A percentile compares a stretch with the other conserved stretches of the same genome.
Conservation (phyloP, 2,113 vertebrate genomes). For the Equus przewalskii region DNA sequence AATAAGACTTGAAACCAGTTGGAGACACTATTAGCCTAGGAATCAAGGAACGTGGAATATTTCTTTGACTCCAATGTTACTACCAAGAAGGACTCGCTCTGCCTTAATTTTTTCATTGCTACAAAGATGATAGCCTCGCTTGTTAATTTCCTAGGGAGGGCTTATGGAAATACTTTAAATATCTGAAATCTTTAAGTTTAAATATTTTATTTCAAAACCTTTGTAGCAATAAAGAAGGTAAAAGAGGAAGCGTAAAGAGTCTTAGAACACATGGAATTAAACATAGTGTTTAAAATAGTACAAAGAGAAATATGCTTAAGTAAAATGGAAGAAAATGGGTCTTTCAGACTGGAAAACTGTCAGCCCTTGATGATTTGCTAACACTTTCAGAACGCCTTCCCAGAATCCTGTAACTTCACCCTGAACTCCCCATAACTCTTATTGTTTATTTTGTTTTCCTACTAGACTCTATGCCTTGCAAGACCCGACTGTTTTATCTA, state of each 20-base stretch:
- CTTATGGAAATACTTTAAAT: conserved; percentile 16
- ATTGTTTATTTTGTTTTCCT: background rate
- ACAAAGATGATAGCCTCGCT: background rate
- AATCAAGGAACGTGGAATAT: background rate
- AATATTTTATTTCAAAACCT: conserved; percentile 42
- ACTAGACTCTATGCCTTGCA: background rate
- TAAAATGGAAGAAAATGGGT: background rate
- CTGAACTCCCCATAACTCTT: background rate
- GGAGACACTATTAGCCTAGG: background rate
- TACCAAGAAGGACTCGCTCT: background rate
- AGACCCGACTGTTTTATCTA: background rate
- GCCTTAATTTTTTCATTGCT: background rate
- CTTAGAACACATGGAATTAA: background rate
- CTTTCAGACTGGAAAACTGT: conserved; percentile 6
- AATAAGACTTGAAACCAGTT: background rate
- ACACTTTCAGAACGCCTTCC: background rate
- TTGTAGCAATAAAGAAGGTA: background rate
- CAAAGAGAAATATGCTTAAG: background rate
- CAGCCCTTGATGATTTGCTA: background rate
- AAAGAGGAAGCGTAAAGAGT: background rate
- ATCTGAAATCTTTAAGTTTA: conserved; percentile 4
- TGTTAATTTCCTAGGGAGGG: background rate
- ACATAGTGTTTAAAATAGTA: background rate
- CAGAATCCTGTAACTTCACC: background rate
- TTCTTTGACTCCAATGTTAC: background rate